These are phyloP conservation scores for Catagonus wagneri DNA, from an alignment of 2,113 vertebrate genomes.

Conservation along the genomic window DNA sequence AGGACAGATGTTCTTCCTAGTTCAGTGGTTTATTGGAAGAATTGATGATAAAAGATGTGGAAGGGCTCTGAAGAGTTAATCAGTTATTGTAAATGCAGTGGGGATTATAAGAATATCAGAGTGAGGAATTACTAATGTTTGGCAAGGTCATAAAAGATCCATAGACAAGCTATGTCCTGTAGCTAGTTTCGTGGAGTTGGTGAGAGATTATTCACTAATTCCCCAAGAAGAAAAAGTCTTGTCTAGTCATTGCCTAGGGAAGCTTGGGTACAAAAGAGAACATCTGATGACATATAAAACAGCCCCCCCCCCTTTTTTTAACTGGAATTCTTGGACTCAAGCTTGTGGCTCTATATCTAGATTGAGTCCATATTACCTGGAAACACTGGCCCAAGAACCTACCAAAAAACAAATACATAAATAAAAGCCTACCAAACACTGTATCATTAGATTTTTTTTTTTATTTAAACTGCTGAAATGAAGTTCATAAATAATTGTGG, in stretches of 20 bases:
- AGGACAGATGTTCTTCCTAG: background rate
- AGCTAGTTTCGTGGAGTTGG: background rate
- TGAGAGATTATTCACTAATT: constrained; percentile 27
- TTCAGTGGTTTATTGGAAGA: background rate
- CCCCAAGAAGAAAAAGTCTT: background rate
- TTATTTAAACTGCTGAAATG: constrained; percentile 38
- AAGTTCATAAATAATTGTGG: constrained; percentile 2
- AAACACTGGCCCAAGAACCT: background rate
- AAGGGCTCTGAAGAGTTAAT: constrained; percentile 37
- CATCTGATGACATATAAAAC: background rate
- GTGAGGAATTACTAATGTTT: background rate
- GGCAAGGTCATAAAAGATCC: constrained; percentile 42
- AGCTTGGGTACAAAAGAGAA: background rate
- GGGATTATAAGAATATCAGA: constrained; percentile 28
- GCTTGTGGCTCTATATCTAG: background rate
- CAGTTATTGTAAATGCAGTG: constrained; percentile 21
- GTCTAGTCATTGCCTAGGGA: background rate
- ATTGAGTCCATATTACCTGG: background rate
- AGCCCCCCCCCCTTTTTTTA: background rate
- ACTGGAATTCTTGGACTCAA: background rate
- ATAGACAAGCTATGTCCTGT: background rate
- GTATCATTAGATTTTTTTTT: background rate
- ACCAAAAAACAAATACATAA: background rate
- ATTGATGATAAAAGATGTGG: background rate
- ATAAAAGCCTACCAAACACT: background rate